phyloP scores from a whole-genome alignment of 23 tunicate species.

The Trididemnum clinides region DNA sequence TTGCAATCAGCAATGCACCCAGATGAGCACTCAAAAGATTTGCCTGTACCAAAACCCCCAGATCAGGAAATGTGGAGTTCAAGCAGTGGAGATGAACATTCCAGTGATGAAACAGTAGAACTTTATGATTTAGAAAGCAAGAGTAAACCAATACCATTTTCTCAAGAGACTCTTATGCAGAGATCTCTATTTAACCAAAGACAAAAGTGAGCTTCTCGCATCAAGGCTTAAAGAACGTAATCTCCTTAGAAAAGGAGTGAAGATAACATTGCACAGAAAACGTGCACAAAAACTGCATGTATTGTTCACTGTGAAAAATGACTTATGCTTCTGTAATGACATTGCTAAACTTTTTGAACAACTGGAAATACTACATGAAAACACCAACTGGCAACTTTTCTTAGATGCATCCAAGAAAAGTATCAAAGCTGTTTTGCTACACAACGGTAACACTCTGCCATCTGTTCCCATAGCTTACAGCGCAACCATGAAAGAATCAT shows the following conservation, averaged over 20 bases:
- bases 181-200: conserved; percentile 14
- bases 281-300: conserved; percentile 11
- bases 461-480: conserved; percentile 10
- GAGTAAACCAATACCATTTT: conserved; percentile 1
- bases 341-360: conserved; percentile 6
- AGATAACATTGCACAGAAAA: conserved; percentile 11
- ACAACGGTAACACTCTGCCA: conserved; percentile 11
- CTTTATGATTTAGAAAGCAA: not conserved
- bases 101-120: not conserved
- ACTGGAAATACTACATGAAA: conserved; percentile 3
- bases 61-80: conserved; percentile 14
- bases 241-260: conserved; percentile 7
- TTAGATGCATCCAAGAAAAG: conserved; percentile 12
- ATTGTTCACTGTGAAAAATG: not conserved
- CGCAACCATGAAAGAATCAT: conserved; percentile 23
- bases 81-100: conserved; percentile 7
- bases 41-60: conserved; percentile 2
- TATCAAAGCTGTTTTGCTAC: conserved; percentile 5
- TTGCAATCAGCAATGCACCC: conserved; percentile 8
- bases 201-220: conserved; percentile 9
- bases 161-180: not conserved
- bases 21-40: conserved; percentile 4
- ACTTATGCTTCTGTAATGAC: conserved; percentile 17
- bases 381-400: conserved; percentile 14
- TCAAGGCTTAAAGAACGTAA: conserved; percentile 13